These are phyloP conservation scores for Aix galericulata DNA, from an alignment of 2,113 vertebrate genomes.

Conservation along the genomic window DNA sequence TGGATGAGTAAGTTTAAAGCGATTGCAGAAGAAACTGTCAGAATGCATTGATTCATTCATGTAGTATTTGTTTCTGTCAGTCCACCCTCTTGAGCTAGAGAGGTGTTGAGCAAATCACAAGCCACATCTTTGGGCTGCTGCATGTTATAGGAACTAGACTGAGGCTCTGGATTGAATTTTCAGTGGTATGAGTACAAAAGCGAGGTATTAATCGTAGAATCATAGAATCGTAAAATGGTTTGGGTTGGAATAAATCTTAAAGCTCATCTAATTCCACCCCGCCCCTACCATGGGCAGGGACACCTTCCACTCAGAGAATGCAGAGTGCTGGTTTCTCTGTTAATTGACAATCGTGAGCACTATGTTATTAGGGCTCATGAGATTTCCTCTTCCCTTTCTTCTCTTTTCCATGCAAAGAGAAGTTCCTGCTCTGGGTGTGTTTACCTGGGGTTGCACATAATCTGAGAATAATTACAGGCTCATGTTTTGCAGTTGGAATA, in stretches of 20 bases:
- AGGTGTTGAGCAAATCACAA: neutral
- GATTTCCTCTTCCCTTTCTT: neutral
- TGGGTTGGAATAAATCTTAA: no score
- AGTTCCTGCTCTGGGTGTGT: neutral
- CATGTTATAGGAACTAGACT: neutral
- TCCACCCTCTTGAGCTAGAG: neutral
- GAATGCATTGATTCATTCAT: neutral
- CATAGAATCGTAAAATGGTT: no score
- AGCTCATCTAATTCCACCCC: no score
- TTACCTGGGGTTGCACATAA: neutral
- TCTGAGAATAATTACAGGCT: neutral
- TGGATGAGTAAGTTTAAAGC: neutral
- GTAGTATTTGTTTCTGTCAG: neutral
- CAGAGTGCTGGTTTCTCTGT: neutral
- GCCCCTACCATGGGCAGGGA: no score
- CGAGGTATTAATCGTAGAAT: neutral
- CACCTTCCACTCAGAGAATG: neutral
- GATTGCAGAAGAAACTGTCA: neutral
- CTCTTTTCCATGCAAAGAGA: neutral
- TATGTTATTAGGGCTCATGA: neutral
- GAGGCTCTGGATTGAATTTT: neutral
- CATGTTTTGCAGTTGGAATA: neutral
- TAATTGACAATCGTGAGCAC: neutral
- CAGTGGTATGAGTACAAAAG: neutral
- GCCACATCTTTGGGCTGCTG: accelerated